phyloP scores from a whole-genome alignment of 2,113 vertebrate species.

The Rhynchomys soricoides region DNA sequence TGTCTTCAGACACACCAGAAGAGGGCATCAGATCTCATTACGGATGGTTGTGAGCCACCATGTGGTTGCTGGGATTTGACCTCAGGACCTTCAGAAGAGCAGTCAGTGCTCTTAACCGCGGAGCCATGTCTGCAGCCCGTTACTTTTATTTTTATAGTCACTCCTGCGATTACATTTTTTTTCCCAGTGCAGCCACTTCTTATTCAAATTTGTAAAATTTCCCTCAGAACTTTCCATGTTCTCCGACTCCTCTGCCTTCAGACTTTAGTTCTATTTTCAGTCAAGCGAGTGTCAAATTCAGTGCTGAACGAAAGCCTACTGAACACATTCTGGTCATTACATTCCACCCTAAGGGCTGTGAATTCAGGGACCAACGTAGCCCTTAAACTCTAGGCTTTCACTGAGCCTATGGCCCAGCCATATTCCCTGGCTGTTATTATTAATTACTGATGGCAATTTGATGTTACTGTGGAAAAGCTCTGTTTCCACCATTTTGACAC shows the following conservation, averaged over 20 bases:
- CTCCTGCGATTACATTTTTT: not conserved
- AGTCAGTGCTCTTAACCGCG: too few relatives aligned
- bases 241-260: not conserved
- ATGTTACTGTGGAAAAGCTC: not conserved
- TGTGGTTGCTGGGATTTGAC: too few relatives aligned
- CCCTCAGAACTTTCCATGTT: not conserved
- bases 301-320: not conserved
- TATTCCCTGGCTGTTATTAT: not conserved
- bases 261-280: constrained; percentile 16
- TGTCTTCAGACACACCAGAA: too few relatives aligned
- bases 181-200: not conserved
- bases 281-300: not conserved
- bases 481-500: not conserved
- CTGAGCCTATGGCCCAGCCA: not conserved
- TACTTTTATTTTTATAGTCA: constrained; percentile 4
- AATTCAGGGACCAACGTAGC: not conserved
- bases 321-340: not conserved
- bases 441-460: not conserved
- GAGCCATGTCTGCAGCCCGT: too few relatives aligned
- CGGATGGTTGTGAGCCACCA: too few relatives aligned
- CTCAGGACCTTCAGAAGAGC: too few relatives aligned
- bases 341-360: not conserved
- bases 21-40: too few relatives aligned
- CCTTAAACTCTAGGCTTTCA: not conserved
- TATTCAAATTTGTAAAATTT: constrained; percentile 45